Percentiles rank a stretch among this genome's conserved stretches.
phyloP scores from a whole-genome alignment of 2,888 invertebrate species.

The Drosophila neonasuta region DNA sequence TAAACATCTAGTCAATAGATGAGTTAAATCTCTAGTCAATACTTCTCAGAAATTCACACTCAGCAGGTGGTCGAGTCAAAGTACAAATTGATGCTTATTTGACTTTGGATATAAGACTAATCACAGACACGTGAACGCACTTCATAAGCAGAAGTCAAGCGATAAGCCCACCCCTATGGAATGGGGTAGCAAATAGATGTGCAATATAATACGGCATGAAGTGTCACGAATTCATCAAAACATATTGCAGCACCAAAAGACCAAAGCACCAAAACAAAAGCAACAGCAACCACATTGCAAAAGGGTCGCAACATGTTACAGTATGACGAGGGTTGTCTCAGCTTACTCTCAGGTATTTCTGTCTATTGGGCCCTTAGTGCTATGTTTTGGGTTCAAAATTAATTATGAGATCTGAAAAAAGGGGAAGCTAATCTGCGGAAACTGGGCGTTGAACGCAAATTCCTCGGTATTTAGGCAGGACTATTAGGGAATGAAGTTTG shows the following conservation, averaged over 20 bases:
- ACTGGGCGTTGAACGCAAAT: constrained; percentile 77
- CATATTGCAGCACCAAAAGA: constrained; percentile 57
- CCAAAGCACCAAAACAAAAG: constrained; percentile 54
- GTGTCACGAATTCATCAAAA: constrained; percentile 80
- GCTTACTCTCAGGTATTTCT: constrained; percentile 16
- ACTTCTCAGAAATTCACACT: constrained; percentile 37
- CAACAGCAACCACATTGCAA: constrained; percentile 31
- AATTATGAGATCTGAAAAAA: constrained; percentile 56
- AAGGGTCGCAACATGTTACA: constrained; percentile 44
- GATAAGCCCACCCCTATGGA: constrained; percentile 32
- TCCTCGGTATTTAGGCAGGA: constrained; percentile 70
- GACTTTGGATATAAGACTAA: constrained; percentile 56
- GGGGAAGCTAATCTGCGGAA: constrained; percentile 60
- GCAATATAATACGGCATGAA: constrained; percentile 75
- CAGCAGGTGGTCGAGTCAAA: constrained; percentile 60
- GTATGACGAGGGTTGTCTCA: constrained; percentile 38
- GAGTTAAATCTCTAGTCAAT: background rate
- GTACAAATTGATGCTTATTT: constrained; percentile 16
- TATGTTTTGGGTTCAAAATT: constrained; percentile 49
- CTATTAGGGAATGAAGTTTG: background rate
- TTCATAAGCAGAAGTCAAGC: constrained; percentile 51
- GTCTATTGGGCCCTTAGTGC: constrained; percentile 3
- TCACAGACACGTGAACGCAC: constrained; percentile 77
- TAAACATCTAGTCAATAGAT: constrained; percentile 1
- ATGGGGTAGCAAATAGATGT: constrained; percentile 14